These are phyloP conservation scores for Spheniscus humboldti DNA, from an alignment of 2,797 vertebrate genomes.

Conservation along the genomic window DNA sequence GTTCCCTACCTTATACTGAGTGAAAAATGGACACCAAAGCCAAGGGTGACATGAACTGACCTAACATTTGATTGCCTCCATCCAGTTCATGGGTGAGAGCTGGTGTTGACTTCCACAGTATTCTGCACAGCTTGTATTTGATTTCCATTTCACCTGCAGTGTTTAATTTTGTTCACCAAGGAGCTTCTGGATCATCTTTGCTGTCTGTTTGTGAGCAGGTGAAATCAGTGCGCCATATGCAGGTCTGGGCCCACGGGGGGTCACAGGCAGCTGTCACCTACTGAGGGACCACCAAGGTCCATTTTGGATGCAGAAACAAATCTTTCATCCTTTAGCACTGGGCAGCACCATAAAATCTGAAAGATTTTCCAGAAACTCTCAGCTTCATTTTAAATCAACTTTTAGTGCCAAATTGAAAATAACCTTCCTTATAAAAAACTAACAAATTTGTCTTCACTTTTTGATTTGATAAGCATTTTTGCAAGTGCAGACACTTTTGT, in stretches of 20 bases:
- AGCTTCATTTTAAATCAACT: not conserved
- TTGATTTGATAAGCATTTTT: not conserved
- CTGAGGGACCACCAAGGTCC: not conserved
- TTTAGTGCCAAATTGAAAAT: not conserved
- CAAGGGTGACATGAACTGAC: constrained; percentile 55
- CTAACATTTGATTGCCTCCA: constrained; percentile 45
- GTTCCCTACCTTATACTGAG: constrained; percentile 44
- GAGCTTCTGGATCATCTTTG: not conserved
- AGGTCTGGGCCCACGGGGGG: not conserved
- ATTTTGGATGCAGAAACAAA: not conserved
- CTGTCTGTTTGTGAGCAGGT: not conserved
- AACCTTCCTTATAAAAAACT: not conserved
- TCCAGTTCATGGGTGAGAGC: not conserved
- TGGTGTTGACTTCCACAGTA: constrained; percentile 28
- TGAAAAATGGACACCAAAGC: constrained; percentile 58
- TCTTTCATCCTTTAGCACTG: not conserved
- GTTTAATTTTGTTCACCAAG: constrained; percentile 21
- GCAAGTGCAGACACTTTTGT: not conserved
- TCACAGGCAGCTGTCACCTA: not conserved
- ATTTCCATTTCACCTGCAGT: constrained; percentile 57
- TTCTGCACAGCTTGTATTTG: constrained; percentile 45
- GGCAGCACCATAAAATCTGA: not conserved
- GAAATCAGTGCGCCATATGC: not conserved
- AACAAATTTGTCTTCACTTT: not conserved
- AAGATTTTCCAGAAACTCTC: not conserved